Evolutionary conservation across 2,113 vertebrate species (phyloP).

Genomic region (Centropristis striata): DNA sequence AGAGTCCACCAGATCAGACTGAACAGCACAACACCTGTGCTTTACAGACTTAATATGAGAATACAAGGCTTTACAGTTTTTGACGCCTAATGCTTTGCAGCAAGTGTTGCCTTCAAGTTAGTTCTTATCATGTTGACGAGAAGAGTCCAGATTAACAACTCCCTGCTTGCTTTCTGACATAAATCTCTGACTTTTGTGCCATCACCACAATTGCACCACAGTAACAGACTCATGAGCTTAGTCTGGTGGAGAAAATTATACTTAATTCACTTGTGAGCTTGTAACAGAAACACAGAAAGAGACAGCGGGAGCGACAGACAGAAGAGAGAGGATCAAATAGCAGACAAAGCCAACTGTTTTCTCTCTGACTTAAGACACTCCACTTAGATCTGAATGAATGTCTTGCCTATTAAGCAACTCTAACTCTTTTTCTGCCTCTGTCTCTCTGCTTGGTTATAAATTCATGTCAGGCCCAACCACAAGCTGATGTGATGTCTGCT

Average conservation of each 20-base stretch:
- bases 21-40: too few species aligned
- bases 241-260: slow-evolving; percentile 10
- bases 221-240: slow-evolving; percentile 8
- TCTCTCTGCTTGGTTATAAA: not conserved
- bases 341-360: slow-evolving; percentile 2
- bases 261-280: slow-evolving; percentile 15
- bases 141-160: not conserved
- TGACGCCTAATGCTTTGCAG: too few species aligned
- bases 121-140: not conserved
- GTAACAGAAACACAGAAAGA: not conserved
- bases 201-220: not conserved
- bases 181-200: not conserved
- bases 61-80: too few species aligned
- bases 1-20: too few species aligned
- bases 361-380: not conserved
- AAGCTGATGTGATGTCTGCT: not conserved
- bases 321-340: not conserved
- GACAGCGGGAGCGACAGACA: not conserved
- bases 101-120: too few species aligned
- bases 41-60: too few species aligned
- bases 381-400: slow-evolving; percentile 16
- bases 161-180: too few species aligned
- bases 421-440: not conserved
- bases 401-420: not conserved
- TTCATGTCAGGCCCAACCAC: not conserved